Evolutionary conservation across 2,888 invertebrate species (phyloP).

Genomic region (Sipha maydis): DNA sequence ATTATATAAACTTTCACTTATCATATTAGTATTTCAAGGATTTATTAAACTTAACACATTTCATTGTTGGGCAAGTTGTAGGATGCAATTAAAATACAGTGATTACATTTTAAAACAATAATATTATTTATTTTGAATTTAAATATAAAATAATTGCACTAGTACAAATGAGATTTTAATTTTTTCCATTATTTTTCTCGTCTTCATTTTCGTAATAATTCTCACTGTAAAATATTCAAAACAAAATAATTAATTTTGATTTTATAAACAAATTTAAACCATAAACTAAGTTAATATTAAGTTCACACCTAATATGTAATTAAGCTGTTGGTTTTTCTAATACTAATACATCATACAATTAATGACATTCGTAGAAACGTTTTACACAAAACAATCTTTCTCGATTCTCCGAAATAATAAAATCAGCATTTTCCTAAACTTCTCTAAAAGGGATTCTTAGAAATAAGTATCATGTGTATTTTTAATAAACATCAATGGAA

Average conservation of each 20-base stretch:
- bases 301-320: neutral
- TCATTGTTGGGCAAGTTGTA: neutral
- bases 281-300: neutral
- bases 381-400: neutral
- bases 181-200: slow-evolving; percentile 64
- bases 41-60: slow-evolving; percentile 26
- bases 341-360: neutral
- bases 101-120: neutral
- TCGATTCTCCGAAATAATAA: neutral
- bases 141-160: slow-evolving; percentile 40
- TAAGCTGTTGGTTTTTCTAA: neutral
- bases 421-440: neutral
- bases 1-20: slow-evolving; percentile 47
- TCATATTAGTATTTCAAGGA: slow-evolving; percentile 39
- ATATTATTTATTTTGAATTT: slow-evolving; percentile 39
- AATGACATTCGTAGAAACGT: neutral
- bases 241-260: neutral
- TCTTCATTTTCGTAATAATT: slow-evolving; percentile 75
- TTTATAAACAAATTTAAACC: neutral
- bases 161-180: slow-evolving; percentile 56
- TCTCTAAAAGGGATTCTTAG: neutral
- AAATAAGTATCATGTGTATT: neutral
- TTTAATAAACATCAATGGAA: neutral
- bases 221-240: slow-evolving; percentile 72
- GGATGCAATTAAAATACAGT: slow-evolving; percentile 30